Evolutionary conservation across 2,797 vertebrate species (phyloP).

Genomic region (Chiloscyllium punctatum): DNA sequence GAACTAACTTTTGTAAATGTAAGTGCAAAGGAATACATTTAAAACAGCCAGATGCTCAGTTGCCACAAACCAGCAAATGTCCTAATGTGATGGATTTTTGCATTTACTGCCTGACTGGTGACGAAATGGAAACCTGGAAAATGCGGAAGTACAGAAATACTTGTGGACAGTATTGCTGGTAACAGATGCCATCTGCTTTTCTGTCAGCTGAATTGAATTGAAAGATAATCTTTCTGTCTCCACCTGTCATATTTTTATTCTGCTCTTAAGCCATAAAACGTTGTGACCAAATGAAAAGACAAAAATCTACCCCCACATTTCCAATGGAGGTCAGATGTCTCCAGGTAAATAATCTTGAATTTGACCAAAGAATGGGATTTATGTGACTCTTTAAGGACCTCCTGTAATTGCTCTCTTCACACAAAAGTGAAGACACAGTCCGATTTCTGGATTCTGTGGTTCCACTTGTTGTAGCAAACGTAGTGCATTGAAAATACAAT

Average conservation of each 20-base stretch:
- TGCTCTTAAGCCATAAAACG: neutral
- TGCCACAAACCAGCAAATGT: neutral
- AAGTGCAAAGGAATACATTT: neutral
- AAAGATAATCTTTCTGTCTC: neutral
- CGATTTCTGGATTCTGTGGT: neutral
- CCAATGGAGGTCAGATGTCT: neutral
- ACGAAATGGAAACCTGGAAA: neutral
- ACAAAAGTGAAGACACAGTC: neutral
- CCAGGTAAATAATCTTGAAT: neutral
- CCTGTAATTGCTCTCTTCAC: neutral
- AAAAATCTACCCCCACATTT: neutral
- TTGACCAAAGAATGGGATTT: neutral
- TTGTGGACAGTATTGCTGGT: neutral
- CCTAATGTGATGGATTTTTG: neutral
- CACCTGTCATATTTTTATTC: neutral
- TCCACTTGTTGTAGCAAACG: neutral
- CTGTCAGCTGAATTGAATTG: neutral
- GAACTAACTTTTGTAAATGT: neutral
- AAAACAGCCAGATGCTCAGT: neutral
- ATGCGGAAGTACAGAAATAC: neutral
- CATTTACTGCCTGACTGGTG: neutral
- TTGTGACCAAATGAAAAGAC: neutral
- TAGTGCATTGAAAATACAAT: too few relatives aligned
- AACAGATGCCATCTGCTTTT: neutral
- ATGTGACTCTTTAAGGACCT: neutral